Base-by-base conservation (phyloP, 1,140 invertebrate species). In the Aradophagus sp. region DNA sequence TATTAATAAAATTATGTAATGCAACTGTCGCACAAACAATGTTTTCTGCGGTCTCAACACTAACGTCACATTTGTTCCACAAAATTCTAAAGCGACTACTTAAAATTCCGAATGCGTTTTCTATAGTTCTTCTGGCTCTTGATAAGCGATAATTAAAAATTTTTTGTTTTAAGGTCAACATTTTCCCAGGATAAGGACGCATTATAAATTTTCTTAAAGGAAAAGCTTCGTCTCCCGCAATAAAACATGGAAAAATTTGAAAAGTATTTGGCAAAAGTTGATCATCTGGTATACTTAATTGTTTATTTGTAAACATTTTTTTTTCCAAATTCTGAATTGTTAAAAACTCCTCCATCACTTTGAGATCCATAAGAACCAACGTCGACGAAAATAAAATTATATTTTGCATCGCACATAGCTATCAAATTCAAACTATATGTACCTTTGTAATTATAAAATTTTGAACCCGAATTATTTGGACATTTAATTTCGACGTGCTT, bases 381-480 rank as follows among this genome's bases (percentile, higher is more conserved):
- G 14, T 77, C 63, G 5, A 70, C 50, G 7, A 58, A 14, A 17
- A 16, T 53, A 44, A 73, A 69, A 10, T 26, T 41, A 42, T 79
- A 79, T 29, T 68, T 68, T 2, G 72, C 55, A 70, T 85, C 80
- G 5, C 61, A 75, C 26, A 81, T 48, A 59, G 80, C 83, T 52
- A 86, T 55, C 15, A 87, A 73, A 44, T 87, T 79, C 50, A 86
- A 81, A 58, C 80, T 84, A 73, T 79, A 75, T 5, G 55, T 77
- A 12, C 77, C 74, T 76, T 88, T 88, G 69, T 88, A 88, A 70
- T 88, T 88, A 63, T 78, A 87, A 62, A 80, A 87, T n/a, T 77
- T 23, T 13, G 42, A n/a, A 2, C 42, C 42, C 10, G 41, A 45
- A 2, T 45, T 31, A 5, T 2, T 0, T 45, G 41, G 41, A 16